Evolutionary conservation across 2,888 invertebrate species (phyloP), one percentile per base, ranked within the genome.

Genomic region (Glaucopsyche alexis): DNA sequence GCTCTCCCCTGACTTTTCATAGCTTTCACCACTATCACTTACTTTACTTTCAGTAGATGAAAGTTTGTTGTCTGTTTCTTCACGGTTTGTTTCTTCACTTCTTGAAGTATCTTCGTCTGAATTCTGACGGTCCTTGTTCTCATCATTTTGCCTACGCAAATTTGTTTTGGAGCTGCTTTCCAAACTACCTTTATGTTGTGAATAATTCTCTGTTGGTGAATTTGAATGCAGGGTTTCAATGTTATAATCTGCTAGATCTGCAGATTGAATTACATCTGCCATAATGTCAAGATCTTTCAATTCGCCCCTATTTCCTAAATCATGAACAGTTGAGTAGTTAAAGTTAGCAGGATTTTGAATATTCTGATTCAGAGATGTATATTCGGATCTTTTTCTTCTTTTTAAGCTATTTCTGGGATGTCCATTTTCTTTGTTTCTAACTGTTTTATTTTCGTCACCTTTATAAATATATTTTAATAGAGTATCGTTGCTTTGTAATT

Each of bases 401-500:
- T 77, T 80, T 29, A 92, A 78, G 72, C 85, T 87, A 73, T 92
- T 92, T 78, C 84, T 85, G 47, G 76, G 76, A 78, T 89, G 85
- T 1, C 88, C 87, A 74, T 78, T 84, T n/a, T 80, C 72, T 80
- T 88, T 88, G 64, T 80, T 72, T 11, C 55, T n/a, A 52, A 49
- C 13, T 19, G 42, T n/a, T 40, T 47, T 14, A 11, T 82, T 80
- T 16, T 83, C 82, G 75, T 81, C 81, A 71, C 85, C 83, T 77
- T 88, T 89, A 73, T 86, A 85, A 40, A 89, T 83, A 75, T 90
- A 90, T 80, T 90, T 88, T 52, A 87, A 75, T 40, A 88, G 77
- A 19, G 83, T 83, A 74, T 87, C 83, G 66, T 76, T 81, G 52
- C 82, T 79, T 7, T 73, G 77, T 42, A 77, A 73, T 81, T 82